A percentile compares a stretch with the other conserved stretches of the same genome.
These are phyloP conservation scores for Monopis laevigella DNA, from an alignment of 2,888 invertebrate species.

Conservation along the genomic window DNA sequence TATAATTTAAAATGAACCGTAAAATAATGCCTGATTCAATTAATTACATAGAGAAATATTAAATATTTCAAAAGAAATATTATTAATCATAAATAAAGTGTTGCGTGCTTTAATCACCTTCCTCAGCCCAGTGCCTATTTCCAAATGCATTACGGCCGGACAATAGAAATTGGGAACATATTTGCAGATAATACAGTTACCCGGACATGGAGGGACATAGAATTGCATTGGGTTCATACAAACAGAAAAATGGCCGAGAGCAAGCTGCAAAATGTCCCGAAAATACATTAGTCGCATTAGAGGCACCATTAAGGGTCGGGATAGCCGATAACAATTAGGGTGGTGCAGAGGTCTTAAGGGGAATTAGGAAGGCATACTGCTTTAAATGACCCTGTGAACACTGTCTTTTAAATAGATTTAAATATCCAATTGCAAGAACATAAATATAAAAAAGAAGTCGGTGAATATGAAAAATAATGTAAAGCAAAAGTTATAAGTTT, in stretches of 20 bases:
- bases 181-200: constrained; percentile 63
- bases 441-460: too few relatives aligned
- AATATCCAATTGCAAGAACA: too few relatives aligned
- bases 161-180: constrained; percentile 65
- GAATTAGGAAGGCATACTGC: constrained; percentile 56
- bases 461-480: background rate
- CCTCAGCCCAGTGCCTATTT: constrained; percentile 33
- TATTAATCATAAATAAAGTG: too few relatives aligned
- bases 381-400: too few relatives aligned
- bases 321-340: constrained; percentile 63
- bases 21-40: too few relatives aligned
- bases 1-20: too few relatives aligned
- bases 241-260: constrained; percentile 61
- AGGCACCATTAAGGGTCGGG: constrained; percentile 59
- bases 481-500: too few relatives aligned
- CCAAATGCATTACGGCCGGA: constrained; percentile 39
- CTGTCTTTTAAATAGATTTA: too few relatives aligned
- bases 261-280: constrained; percentile 66
- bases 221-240: constrained; percentile 47
- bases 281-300: constrained; percentile 66
- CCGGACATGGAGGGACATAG: constrained; percentile 36
- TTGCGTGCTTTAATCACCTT: too few relatives aligned
- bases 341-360: constrained; percentile 56
- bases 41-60: too few relatives aligned
- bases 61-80: too few relatives aligned